Conservation (phyloP, 2,113 vertebrate species). For the Sardina pilchardus region DNA sequence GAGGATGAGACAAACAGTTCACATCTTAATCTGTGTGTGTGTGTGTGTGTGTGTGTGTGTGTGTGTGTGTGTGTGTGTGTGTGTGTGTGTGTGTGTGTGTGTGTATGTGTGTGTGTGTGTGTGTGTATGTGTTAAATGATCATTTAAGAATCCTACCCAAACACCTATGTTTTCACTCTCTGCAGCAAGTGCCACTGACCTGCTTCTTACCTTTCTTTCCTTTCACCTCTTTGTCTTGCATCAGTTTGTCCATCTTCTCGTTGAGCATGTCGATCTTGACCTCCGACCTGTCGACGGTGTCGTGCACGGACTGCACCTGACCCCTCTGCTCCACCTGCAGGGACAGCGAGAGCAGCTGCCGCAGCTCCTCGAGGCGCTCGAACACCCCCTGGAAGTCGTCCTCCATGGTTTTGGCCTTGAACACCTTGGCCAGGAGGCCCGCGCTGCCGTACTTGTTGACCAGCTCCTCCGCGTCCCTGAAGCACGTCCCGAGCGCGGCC, state of each 20-base stretch:
- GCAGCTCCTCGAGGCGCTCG: neutral
- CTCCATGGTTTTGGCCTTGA: neutral
- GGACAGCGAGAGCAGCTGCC: neutral
- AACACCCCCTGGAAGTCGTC: neutral
- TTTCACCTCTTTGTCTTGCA: neutral
- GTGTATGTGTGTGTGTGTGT: too few species aligned
- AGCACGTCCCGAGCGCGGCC: neutral
- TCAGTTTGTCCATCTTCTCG: neutral
- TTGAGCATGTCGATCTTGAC: neutral
- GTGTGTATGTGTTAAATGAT: too few species aligned
- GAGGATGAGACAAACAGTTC: too few species aligned
- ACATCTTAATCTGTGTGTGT: too few species aligned
- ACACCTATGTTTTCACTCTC: too few species aligned
- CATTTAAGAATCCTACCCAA: too few species aligned
- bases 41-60: too few species aligned
- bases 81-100: too few species aligned
- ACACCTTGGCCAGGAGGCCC: neutral
- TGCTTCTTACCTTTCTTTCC: neutral
- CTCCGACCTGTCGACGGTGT: neutral
- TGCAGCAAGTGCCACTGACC: neutral
- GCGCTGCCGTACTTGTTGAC: neutral
- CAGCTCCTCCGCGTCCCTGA: neutral
- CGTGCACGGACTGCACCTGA: neutral
- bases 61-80: too few species aligned
- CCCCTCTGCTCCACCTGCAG: slow-evolving; percentile 6